Conservation (phyloP, 1,140 invertebrate genomes). For the Dendroctonus valens region DNA sequence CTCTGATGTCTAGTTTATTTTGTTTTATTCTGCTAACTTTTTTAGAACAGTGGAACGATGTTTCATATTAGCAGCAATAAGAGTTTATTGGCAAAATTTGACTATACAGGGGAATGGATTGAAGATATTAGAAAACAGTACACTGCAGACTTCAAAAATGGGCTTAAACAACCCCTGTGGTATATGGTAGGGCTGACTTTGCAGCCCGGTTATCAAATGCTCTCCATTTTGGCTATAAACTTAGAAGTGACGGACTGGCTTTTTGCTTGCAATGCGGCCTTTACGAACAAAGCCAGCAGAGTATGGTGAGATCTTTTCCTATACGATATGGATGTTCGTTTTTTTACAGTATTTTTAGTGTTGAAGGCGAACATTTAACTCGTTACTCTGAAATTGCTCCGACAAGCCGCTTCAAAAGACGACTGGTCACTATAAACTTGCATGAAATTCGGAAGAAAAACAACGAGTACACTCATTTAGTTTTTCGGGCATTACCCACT, state of each 20-base stretch:
- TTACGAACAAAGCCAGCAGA: constrained; percentile 53
- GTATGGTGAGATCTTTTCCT: constrained; percentile 58
- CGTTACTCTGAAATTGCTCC: constrained; percentile 60
- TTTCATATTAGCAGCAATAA: constrained; percentile 10
- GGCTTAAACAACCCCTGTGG: constrained; percentile 48
- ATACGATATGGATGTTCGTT: constrained; percentile 26
- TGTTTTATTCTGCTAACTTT: background rate
- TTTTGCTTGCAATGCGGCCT: constrained; percentile 65
- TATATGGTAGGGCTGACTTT: constrained; percentile 62
- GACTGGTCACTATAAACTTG: constrained; percentile 63
- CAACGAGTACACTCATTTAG: constrained; percentile 65
- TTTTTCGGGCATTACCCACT: constrained; percentile 65
- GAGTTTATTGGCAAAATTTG: constrained; percentile 25
- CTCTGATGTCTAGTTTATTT: background rate
- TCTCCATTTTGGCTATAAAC: constrained; percentile 61
- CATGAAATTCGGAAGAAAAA: constrained; percentile 57
- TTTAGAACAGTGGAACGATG: constrained; percentile 46
- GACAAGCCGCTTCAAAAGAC: constrained; percentile 52
- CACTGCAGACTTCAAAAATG: constrained; percentile 47
- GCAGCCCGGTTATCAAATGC: constrained; percentile 55
- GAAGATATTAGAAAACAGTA: constrained; percentile 52
- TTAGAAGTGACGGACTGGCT: constrained; percentile 68
- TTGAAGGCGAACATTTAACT: constrained; percentile 63
- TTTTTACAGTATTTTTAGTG: constrained; percentile 50
- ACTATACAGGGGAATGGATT: constrained; percentile 52